Evolutionary conservation across 2,888 invertebrate genomes (phyloP), one percentile per base, ranked within the genome.

Genomic region (Oligia latruncula): DNA sequence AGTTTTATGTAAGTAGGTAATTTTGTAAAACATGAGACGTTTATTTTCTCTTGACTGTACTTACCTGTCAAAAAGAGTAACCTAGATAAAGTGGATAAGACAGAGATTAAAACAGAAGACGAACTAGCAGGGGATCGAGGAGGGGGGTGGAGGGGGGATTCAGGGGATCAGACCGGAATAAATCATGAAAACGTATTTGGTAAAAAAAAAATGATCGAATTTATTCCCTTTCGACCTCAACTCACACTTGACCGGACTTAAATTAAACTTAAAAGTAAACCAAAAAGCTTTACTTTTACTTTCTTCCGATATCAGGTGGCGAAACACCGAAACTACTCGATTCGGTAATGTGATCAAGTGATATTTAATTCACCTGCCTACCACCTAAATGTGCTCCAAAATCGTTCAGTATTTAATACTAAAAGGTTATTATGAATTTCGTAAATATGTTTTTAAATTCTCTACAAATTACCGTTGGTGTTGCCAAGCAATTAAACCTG

Each of bases 381-480:
- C 74, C 78, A 87, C 80, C 79, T 89, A 81, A 82, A 82, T 73
- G 62, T 71, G 58, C 23, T 23, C 29, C 60, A 74, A 81, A 77
- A 80, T 78, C 68, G 65, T 77, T 64, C 71, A 64, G 43, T 60
- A 9, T 74, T 76, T 40, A 64, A 71, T 43, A n/a, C 62, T 74
- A 13, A 87, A 87, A 87, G 84, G 85, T 88, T 81, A 79, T 67
- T 58, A 23, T 35, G n/a, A 78, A 75, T 84, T 82, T 87, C 87
- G 82, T 72, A 80, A 83, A 71, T 35, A 46, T 80, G 52, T 86
- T 75, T 76, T 70, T 52, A 40, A 74, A 81, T 72, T 85, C 15
- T n/a, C 46, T 46, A 80, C 80, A 72, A 85, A 87, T 87, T 84
- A 52, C 17, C 15, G 40, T 20, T 29, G 68, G 74, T 82, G 75